Base-by-base conservation (phyloP, 2,888 invertebrate genomes). In the Drosophila recens region DNA sequence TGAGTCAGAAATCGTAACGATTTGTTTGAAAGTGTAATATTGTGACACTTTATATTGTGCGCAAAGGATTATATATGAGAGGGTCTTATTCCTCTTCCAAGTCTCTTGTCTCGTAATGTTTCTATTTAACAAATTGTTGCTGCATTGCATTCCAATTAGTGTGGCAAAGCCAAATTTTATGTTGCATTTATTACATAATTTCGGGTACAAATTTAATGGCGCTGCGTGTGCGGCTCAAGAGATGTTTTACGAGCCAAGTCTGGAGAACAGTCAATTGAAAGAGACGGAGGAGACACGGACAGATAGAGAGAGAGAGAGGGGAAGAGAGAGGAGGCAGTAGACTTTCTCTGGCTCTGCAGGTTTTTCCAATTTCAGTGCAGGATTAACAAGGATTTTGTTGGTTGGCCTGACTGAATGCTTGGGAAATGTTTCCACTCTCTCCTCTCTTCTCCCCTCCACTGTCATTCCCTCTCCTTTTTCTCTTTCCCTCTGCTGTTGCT, bases 21-120 rank as follows among this genome's bases (percentile, higher is more conserved):
- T 84, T 86, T 85, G 80, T 76, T 87, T 73, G 69, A 84, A 80
- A 88, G 90, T 90, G 90, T 89, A 87, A 91, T 91, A 91, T 91
- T 91, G 89, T 91, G 91, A 91, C 90, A 91, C 88, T 87, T 91
- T 90, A 88, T 77, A 84, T 90, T 90, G 88, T 89, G 65, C 61
- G 67, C 62, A 72, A 66, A 85, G 89, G 88, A 90, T 90, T 90
- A 84, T 68, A 51, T 65, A 54, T 30, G 30, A 57, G 52, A 57
- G 42, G 33, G 33, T 27, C 27, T 8, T 30, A 2, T 17, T 27
- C 27, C 10, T n/a, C 15, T 15, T 23, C 13, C 30, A 15, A 17
- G 10, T 17, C 40, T 23, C 11, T 30, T n/a, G 27, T 56, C 33
- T 57, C 13, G 57, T 63, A 75, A 78, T 83, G 72, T 57, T 72